Evolutionary conservation across 2,797 vertebrate genomes (phyloP).

Genomic region (Sebastes nivosus): DNA sequence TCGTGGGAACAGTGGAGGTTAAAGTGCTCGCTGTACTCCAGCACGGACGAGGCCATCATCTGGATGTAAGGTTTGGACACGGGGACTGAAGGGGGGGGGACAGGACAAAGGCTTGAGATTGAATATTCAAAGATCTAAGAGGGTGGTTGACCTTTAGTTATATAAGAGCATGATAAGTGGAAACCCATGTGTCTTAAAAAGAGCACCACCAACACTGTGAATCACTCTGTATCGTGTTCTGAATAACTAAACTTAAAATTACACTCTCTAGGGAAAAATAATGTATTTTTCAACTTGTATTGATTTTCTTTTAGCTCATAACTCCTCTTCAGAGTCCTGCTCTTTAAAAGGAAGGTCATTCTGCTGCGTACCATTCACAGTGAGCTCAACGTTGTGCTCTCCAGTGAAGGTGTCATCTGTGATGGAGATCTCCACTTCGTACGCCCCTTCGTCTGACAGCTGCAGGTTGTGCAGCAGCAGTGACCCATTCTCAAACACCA

Average conservation of each 20-base stretch:
- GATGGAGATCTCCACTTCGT: slow-evolving; percentile 98
- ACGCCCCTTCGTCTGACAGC: slow-evolving; percentile 90
- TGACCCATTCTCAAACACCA: slow-evolving; percentile 93
- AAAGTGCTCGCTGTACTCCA: slow-evolving; percentile 95
- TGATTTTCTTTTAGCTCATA: slow-evolving; percentile 13
- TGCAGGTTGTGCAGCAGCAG: slow-evolving; percentile 92
- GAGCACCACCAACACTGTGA: slow-evolving; percentile 18
- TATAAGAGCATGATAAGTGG: neutral
- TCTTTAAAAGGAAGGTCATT: neutral
- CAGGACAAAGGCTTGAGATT: slow-evolving; percentile 11
- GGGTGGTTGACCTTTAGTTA: neutral
- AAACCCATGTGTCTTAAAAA: neutral
- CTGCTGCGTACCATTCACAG: slow-evolving; percentile 90
- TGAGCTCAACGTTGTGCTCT: slow-evolving; percentile 92
- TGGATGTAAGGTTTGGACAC: slow-evolving; percentile 92
- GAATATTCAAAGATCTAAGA: slow-evolving; percentile 1
- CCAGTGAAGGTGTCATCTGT: slow-evolving; percentile 96
- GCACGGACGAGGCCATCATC: slow-evolving; percentile 92
- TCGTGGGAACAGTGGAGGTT: slow-evolving; percentile 93
- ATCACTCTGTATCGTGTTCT: slow-evolving; percentile 4
- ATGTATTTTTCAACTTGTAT: slow-evolving; percentile 27
- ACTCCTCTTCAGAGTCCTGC: slow-evolving; percentile 8
- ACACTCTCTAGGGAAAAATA: slow-evolving; percentile 1
- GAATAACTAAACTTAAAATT: slow-evolving; percentile 5
- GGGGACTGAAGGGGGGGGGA: slow-evolving; percentile 83